Conservation (phyloP, 2,113 vertebrate genomes). For the Parus major region DNA sequence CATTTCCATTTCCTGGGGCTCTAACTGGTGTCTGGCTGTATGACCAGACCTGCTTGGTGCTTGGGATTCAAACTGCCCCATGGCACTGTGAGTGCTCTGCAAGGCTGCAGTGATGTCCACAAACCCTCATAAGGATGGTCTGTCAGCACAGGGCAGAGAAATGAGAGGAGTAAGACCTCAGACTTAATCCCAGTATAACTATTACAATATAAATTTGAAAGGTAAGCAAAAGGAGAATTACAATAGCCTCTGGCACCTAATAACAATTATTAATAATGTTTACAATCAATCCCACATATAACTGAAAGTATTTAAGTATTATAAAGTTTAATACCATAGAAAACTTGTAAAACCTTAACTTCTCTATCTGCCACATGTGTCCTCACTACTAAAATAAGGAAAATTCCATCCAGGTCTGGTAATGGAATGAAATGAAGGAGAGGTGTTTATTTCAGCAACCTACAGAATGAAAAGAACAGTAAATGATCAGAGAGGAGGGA, state of each 20-base stretch:
- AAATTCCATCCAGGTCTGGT: background rate
- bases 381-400: background rate
- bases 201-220: background rate
- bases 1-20: constrained; percentile 29
- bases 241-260: background rate
- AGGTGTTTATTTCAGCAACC: background rate
- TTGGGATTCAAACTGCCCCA: background rate
- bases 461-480: background rate
- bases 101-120: background rate
- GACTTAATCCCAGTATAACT: background rate
- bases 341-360: background rate
- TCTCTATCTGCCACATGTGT: background rate
- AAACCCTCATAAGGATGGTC: background rate
- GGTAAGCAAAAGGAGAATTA: background rate
- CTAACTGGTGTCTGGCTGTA: background rate
- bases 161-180: background rate
- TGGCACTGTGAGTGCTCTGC: background rate
- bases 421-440: background rate
- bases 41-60: background rate
- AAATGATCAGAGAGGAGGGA: constrained; percentile 6
- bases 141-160: background rate
- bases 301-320: background rate
- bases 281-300: background rate
- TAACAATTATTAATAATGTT: background rate
- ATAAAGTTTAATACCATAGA: background rate